These are phyloP conservation scores for Isichthys henryi DNA, from an alignment of 2,113 vertebrate genomes.

Conservation along the genomic window DNA sequence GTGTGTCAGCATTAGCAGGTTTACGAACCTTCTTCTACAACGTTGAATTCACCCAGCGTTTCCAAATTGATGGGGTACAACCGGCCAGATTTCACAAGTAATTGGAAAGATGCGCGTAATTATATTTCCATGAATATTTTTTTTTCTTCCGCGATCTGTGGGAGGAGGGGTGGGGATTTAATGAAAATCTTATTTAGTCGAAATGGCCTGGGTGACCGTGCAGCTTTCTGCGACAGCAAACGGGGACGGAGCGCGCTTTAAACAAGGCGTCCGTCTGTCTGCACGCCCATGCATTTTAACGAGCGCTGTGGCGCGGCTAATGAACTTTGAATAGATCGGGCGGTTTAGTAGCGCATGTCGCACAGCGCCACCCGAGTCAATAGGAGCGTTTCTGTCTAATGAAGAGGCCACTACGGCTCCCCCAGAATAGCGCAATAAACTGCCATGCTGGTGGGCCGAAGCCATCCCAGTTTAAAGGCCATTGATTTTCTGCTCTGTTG, in stretches of 20 bases:
- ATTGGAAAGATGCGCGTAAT: neutral
- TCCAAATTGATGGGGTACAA: neutral
- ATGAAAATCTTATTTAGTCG: neutral
- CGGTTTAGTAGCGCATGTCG: neutral
- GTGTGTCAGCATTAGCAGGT: neutral
- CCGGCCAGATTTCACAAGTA: neutral
- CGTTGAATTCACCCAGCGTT: neutral
- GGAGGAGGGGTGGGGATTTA: neutral
- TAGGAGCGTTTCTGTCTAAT: neutral
- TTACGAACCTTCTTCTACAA: neutral
- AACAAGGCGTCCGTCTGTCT: neutral
- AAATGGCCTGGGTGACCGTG: neutral
- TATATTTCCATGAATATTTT: neutral
- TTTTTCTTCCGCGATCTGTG: neutral
- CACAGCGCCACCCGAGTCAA: neutral
- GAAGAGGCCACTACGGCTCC: slow-evolving; percentile 1
- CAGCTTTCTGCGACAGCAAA: neutral
- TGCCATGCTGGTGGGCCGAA: slow-evolving; percentile 17
- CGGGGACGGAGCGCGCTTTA: neutral
- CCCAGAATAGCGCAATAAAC: slow-evolving; percentile 15
- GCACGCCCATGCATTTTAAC: neutral
- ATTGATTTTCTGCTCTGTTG: slow-evolving; percentile 32
- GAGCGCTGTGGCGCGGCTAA: neutral
- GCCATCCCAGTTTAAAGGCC: slow-evolving; percentile 20
- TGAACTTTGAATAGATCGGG: slow-evolving; percentile 23